phyloP scores from a whole-genome alignment of 2,113 vertebrate genomes.

The Poecilia latipinna region DNA sequence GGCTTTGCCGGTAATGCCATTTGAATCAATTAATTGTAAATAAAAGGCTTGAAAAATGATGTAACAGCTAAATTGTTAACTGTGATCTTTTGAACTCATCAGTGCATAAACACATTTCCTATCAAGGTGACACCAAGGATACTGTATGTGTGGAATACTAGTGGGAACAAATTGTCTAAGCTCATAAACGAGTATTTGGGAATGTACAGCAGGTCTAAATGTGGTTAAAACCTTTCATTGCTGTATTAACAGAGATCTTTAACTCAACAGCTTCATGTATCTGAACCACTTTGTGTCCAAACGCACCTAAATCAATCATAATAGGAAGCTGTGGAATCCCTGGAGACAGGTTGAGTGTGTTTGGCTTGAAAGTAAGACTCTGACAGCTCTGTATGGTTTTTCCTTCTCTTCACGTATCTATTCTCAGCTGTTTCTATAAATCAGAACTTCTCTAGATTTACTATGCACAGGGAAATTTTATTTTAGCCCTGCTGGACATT shows the following conservation, averaged over 20 bases:
- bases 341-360: conserved; percentile 36
- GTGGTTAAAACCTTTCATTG: conserved; percentile 1
- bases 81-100: conserved; percentile 42
- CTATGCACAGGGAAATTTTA: background rate
- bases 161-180: background rate
- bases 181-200: background rate
- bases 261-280: conserved; percentile 1
- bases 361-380: conserved; percentile 33
- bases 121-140: conserved; percentile 40
- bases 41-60: conserved; percentile 19
- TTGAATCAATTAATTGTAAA: conserved; percentile 41
- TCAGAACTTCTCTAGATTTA: background rate
- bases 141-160: background rate
- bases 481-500: background rate
- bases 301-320: conserved; percentile 25
- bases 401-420: conserved; percentile 11
- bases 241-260: background rate
- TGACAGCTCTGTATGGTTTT: conserved; percentile 49
- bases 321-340: conserved; percentile 39
- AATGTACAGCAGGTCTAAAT: background rate
- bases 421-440: background rate
- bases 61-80: conserved; percentile 36
- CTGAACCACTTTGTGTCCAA: conserved; percentile 12
- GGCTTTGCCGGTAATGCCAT: conserved; percentile 39
- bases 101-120: conserved; percentile 32